Percentiles rank a stretch among this genome's conserved stretches.
phyloP scores from a whole-genome alignment of 2,888 invertebrate species.

The Drosophila acutilabella region DNA sequence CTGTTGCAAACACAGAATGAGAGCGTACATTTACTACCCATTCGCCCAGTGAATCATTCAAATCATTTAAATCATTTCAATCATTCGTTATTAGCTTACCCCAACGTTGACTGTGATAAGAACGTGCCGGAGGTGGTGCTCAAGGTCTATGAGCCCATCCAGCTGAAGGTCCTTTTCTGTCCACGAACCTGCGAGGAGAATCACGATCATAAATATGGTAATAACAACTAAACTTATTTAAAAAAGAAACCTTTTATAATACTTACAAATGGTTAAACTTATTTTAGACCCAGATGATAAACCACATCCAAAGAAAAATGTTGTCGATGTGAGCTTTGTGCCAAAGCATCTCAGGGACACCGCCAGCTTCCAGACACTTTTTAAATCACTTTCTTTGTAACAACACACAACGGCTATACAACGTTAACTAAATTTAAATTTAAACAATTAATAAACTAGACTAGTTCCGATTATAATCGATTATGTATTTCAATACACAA shows the following conservation, averaged over 20 bases:
- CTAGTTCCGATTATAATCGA: slow-evolving; percentile 19
- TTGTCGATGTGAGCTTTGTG: slow-evolving; percentile 34
- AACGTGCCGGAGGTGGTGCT: slow-evolving; percentile 77
- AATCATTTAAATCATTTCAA: slow-evolving; percentile 34
- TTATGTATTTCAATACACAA: slow-evolving; percentile 29
- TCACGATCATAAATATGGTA: slow-evolving; percentile 77
- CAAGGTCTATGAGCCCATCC: slow-evolving; percentile 75
- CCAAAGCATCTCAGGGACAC: slow-evolving; percentile 51
- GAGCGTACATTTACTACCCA: slow-evolving; percentile 57
- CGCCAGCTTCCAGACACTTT: slow-evolving; percentile 48
- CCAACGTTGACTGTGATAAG: slow-evolving; percentile 28
- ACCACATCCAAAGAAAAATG: background rate
- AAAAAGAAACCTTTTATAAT: background rate
- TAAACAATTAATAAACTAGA: slow-evolving; percentile 2
- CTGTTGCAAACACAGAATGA: slow-evolving; percentile 57
- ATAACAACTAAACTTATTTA: slow-evolving; percentile 18
- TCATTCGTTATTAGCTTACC: slow-evolving; percentile 52
- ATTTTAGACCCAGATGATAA: slow-evolving; percentile 71
- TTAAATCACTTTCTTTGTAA: background rate
- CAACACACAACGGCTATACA: slow-evolving; percentile 32
- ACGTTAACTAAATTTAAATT: slow-evolving; percentile 36
- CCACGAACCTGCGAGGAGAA: slow-evolving; percentile 68
- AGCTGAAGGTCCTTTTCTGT: slow-evolving; percentile 79
- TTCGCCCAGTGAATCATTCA: slow-evolving; percentile 73
- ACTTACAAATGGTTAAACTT: background rate